These are phyloP conservation scores for Odontothrips loti DNA, from an alignment of 2,888 invertebrate species.

Conservation along the genomic window DNA sequence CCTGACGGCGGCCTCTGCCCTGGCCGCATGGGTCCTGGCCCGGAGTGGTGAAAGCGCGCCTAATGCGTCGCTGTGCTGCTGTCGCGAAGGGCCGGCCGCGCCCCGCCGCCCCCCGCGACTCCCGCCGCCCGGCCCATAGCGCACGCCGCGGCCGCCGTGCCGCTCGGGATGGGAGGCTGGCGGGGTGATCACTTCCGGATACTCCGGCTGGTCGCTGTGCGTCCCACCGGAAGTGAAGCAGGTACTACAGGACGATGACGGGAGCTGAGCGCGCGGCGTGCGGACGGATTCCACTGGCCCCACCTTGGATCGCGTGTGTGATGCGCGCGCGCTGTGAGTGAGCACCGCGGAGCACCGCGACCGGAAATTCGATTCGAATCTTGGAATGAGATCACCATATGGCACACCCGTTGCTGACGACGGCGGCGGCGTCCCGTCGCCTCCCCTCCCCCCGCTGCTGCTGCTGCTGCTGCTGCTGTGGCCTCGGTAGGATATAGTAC, in stretches of 20 bases:
- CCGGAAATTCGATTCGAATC: slow-evolving; percentile 33
- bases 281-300: too few species aligned
- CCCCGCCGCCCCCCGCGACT: not conserved
- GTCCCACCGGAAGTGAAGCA: not conserved
- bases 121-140: not conserved
- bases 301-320: not conserved
- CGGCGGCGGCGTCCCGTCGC: not conserved
- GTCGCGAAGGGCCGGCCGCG: not conserved
- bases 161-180: not conserved
- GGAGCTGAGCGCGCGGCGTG: too few species aligned
- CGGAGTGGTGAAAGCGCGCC: not conserved
- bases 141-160: not conserved
- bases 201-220: too few species aligned
- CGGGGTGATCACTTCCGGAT: not conserved
- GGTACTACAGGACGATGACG: not conserved
- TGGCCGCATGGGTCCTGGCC: not conserved
- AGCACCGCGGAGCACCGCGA: slow-evolving; percentile 33
- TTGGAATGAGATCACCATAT: slow-evolving; percentile 23
- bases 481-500: not conserved
- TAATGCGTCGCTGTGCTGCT: slow-evolving; percentile 21
- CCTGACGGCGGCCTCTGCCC: not conserved
- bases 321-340: not conserved
- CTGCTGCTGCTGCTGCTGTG: not conserved
- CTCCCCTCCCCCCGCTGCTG: not conserved
- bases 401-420: not conserved